Evolutionary conservation across 2,888 invertebrate species (phyloP), one percentile per base, ranked within the genome.

Genomic region (Macropis europaea): DNA sequence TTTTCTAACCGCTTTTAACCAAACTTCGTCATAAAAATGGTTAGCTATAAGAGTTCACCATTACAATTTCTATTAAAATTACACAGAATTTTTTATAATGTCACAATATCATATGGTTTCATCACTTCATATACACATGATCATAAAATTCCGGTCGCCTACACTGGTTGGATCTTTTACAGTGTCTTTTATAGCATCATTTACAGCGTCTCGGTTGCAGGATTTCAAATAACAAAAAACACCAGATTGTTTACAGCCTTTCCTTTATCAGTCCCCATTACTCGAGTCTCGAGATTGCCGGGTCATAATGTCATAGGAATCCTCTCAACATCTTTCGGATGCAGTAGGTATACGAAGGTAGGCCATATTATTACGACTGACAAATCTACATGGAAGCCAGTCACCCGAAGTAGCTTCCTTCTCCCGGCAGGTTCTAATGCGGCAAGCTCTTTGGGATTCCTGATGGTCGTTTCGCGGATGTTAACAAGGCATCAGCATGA

Each of bases 401-500:
- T 42, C 59, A 61, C 42, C 43, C 53, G 40, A 42, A 57, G 60
- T 34, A 64, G 64, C 59, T 74, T 77, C 74, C 75, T 64, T 54
- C 26, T 70, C 45, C 60, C 42, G 67, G 68, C 76, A 68, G 71
- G 77, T 77, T 82, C 85, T 86, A 88, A 89, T 88, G 83, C 84
- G 86, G 89, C 89, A 84, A 84, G 84, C 86, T 88, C 86, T 88
- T 88, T 87, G 83, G 86, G 86, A 89, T 89, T 88, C 87, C 85
- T 86, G 84, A 82, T 78, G 86, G 84, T 81, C 82, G 77, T 82
- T 81, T 78, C 81, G 81, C 84, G 85, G 86, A 89, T 89, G 88
- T 89, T 89, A 89, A 89, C 89, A 88, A 89, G 88, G 84, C 83
- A 86, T 87, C 86, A 84, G 86, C 86, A 86, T 86, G 86, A 79